phyloP scores from a whole-genome alignment of 2,797 vertebrate genomes.

The Poeciliopsis infans region DNA sequence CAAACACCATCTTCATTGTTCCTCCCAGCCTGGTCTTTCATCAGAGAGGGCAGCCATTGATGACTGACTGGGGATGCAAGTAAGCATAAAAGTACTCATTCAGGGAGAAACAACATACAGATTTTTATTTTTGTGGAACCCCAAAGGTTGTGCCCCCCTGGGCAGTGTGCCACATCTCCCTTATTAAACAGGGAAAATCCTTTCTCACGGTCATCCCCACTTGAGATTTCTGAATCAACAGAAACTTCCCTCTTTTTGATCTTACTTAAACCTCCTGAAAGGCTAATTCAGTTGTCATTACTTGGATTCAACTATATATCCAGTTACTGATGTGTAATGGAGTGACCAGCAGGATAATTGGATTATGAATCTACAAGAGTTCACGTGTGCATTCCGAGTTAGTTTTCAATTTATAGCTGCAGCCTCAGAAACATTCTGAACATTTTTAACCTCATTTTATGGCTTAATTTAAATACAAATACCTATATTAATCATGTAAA shows the following conservation, averaged over 20 bases:
- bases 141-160: not conserved
- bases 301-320: not conserved
- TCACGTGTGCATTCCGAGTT: constrained; percentile 58
- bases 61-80: not conserved
- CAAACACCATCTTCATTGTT: not conserved
- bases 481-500: not conserved
- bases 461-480: not conserved
- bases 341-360: constrained; percentile 28
- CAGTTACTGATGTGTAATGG: constrained; percentile 3
- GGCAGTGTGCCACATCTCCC: not conserved
- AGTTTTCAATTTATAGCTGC: constrained; percentile 5
- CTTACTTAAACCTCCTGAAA: not conserved
- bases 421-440: constrained; percentile 18
- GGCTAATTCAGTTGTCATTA: not conserved
- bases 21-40: not conserved
- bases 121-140: not conserved
- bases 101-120: not conserved
- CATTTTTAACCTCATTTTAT: constrained; percentile 27
- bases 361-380: constrained; percentile 48
- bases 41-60: not conserved
- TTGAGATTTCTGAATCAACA: not conserved
- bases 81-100: not conserved
- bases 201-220: not conserved
- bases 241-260: not conserved
- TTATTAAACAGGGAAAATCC: not conserved